These are phyloP conservation scores for Euura saliciscinereae DNA, from an alignment of 1,140 invertebrate species.

Conservation along the genomic window DNA sequence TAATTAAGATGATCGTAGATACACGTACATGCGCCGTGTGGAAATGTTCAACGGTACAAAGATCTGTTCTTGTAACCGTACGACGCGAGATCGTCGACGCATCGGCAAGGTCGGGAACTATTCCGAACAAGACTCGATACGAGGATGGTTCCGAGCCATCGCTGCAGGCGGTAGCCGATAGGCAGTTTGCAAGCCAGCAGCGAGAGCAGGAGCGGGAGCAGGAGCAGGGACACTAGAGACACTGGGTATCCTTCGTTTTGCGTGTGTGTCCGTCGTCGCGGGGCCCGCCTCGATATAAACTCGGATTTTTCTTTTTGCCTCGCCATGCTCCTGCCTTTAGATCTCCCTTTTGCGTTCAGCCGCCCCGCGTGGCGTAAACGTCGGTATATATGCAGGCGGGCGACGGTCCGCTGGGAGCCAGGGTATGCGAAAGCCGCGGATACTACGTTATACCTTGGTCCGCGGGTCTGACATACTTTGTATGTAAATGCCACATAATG, in stretches of 20 bases:
- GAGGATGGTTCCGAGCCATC: conserved; percentile 23
- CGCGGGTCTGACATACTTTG: conserved; percentile 60
- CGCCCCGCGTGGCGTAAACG: conserved; percentile 51
- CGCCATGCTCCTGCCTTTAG: conserved; percentile 40
- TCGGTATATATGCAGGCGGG: conserved; percentile 19
- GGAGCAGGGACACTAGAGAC: conserved; percentile 27
- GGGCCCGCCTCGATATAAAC: conserved; percentile 42
- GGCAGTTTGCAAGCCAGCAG: conserved; percentile 33
- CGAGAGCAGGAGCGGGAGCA: not conserved
- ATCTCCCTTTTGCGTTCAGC: conserved; percentile 53
- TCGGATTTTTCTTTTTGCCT: conserved; percentile 51
- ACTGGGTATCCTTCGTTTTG: conserved; percentile 41
- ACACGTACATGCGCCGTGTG: not conserved
- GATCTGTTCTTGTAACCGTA: no score
- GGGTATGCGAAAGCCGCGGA: conserved; percentile 46
- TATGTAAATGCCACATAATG: conserved; percentile 62
- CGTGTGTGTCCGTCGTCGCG: conserved; percentile 39
- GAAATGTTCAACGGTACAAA: not conserved
- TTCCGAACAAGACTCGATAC: no score
- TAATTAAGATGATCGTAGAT: not conserved
- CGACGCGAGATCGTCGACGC: no score
- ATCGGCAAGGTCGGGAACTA: no score
- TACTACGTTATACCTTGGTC: conserved; percentile 57
- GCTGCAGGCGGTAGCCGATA: conserved; percentile 47
- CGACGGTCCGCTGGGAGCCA: conserved; percentile 28